Evolutionary conservation across 2,797 vertebrate species (phyloP).

Genomic region (Knipowitschia caucasica): DNA sequence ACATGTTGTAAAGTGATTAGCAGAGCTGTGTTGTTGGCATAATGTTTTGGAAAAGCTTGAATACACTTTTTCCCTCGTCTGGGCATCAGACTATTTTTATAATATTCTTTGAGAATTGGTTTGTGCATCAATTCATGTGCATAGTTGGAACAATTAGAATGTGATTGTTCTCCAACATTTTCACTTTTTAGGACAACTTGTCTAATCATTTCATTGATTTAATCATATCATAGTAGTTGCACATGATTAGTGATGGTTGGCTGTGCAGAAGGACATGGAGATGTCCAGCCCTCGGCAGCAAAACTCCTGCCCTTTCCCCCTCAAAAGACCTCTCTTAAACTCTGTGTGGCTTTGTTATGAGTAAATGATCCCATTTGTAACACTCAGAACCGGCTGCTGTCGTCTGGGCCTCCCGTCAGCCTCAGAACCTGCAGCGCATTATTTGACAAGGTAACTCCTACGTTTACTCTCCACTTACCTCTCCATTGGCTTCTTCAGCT

Average conservation of each 20-base stretch:
- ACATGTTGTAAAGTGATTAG: conserved; percentile 1
- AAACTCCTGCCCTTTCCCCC: conserved; percentile 32
- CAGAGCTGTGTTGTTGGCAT: background rate
- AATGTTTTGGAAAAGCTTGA: conserved; percentile 1
- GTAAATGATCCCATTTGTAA: conserved; percentile 76
- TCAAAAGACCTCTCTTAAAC: conserved; percentile 45
- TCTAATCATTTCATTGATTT: too few species aligned
- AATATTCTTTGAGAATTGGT: background rate
- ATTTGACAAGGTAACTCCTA: conserved; percentile 82
- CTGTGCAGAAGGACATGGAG: conserved; percentile 18
- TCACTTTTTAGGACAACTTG: too few species aligned
- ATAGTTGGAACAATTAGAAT: background rate
- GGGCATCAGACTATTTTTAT: background rate
- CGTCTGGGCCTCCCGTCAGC: conserved; percentile 82
- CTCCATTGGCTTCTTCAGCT: conserved; percentile 59
- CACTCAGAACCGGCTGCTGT: conserved; percentile 85
- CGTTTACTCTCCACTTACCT: conserved; percentile 64
- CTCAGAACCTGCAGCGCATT: conserved; percentile 85
- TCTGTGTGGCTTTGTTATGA: conserved; percentile 72
- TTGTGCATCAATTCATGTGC: background rate
- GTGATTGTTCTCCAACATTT: background rate
- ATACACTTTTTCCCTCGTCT: background rate
- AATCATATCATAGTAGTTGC: too few species aligned
- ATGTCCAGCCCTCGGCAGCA: conserved; percentile 39
- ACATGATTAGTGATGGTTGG: conserved; percentile 23